These are phyloP conservation scores for Etheostoma cragini DNA, from an alignment of 2,113 vertebrate genomes.

Conservation along the genomic window DNA sequence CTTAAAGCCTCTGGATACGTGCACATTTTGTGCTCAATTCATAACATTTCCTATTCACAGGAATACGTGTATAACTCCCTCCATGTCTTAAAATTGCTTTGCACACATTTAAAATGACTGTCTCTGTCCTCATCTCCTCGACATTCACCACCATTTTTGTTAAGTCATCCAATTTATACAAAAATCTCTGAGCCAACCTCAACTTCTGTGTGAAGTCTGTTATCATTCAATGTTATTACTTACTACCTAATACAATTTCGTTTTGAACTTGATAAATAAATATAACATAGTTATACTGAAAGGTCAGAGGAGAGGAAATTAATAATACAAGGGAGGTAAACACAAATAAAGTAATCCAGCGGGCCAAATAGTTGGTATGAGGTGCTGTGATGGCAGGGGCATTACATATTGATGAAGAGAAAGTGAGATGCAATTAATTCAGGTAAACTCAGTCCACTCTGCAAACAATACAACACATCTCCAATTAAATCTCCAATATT, in stretches of 20 bases:
- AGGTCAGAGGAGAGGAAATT: constrained; percentile 2
- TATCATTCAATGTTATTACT: constrained; percentile 5
- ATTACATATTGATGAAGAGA: constrained; percentile 53
- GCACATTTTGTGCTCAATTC: background rate
- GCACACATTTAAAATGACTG: background rate
- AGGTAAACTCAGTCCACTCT: background rate
- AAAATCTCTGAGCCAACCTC: background rate
- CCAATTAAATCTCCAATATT: background rate
- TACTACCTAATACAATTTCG: background rate
- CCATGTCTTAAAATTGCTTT: constrained; percentile 3
- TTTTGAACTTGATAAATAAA: constrained; percentile 38
- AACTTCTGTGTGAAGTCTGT: background rate
- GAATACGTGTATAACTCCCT: background rate
- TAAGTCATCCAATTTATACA: background rate
- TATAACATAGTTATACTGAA: constrained; percentile 2
- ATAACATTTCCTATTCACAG: background rate
- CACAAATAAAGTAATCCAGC: constrained; percentile 28
- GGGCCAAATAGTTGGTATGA: background rate
- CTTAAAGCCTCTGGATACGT: background rate
- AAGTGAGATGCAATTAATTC: constrained; percentile 25
- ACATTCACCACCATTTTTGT: background rate
- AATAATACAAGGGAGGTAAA: constrained; percentile 32
- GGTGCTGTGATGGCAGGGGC: constrained; percentile 2
- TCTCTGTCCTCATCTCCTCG: background rate
- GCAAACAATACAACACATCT: background rate